These are phyloP conservation scores for Volucella bombylans DNA, from an alignment of 2,888 invertebrate species.

Conservation along the genomic window DNA sequence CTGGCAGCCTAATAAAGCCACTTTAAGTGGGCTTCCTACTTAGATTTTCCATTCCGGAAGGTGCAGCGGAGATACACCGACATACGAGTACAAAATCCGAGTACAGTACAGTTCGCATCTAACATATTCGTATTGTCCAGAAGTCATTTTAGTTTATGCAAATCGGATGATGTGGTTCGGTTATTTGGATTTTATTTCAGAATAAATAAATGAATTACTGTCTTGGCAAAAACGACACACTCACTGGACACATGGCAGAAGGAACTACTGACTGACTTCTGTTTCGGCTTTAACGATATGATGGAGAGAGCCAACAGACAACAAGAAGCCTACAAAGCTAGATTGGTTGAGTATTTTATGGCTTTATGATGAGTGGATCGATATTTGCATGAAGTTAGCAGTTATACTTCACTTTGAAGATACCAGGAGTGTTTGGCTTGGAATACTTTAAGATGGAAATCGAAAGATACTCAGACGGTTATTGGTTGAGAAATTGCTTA, in stretches of 20 bases:
- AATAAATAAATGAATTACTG: conserved; percentile 71
- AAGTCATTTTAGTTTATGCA: conserved; percentile 66
- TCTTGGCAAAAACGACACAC: conserved; percentile 1
- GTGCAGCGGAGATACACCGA: conserved; percentile 16
- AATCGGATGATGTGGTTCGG: conserved; percentile 57
- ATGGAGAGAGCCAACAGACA: no score
- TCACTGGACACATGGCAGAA: conserved; percentile 8
- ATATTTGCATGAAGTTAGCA: conserved; percentile 30
- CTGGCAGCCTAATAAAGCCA: conserved; percentile 63
- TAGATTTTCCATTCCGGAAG: conserved; percentile 32
- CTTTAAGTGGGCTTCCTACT: conserved; percentile 66
- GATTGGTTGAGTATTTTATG: conserved; percentile 48
- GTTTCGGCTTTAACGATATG: neutral
- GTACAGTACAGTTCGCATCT: conserved; percentile 65
- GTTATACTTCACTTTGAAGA: neutral
- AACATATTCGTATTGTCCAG: conserved; percentile 21
- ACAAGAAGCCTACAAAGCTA: conserved; percentile 1
- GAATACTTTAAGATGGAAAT: conserved; percentile 54
- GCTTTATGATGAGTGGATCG: conserved; percentile 51
- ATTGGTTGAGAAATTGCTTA: conserved; percentile 22
- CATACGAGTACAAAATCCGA: conserved; percentile 3
- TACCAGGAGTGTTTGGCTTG: conserved; percentile 12
- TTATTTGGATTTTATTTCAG: conserved; percentile 56
- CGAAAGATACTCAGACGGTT: conserved; percentile 28
- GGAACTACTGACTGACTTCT: conserved; percentile 2